phyloP scores from a whole-genome alignment of 2,888 invertebrate species.

The Cepaea hortensis region DNA sequence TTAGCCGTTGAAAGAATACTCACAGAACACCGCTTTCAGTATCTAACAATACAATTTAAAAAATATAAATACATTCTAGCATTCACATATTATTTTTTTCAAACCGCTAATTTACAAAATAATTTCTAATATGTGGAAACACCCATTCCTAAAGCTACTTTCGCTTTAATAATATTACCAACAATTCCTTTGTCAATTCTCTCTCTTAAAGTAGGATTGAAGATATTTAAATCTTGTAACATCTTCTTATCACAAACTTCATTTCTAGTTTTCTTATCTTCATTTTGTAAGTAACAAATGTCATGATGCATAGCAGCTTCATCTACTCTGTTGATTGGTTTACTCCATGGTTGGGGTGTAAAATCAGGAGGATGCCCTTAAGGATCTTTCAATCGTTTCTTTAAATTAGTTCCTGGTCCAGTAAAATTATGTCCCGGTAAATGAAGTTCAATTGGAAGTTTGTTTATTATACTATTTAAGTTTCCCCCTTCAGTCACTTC shows the following conservation, averaged over 20 bases:
- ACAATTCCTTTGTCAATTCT: constrained; percentile 5
- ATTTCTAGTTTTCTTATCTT: constrained; percentile 1
- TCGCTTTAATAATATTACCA: not conserved
- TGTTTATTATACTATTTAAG: no score
- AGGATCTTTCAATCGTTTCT: constrained; percentile 14
- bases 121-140: no score
- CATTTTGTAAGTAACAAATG: constrained; percentile 25
- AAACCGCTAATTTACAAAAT: no score
- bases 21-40: no score
- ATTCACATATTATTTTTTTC: no score
- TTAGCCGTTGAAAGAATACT: no score
- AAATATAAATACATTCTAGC: no score
- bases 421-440: constrained; percentile 28
- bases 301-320: constrained; percentile 31
- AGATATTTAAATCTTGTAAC: constrained; percentile 8
- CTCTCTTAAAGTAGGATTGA: not conserved
- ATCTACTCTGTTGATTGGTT: constrained; percentile 25
- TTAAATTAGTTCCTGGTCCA: constrained; percentile 18
- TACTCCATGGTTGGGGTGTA: constrained; percentile 23
- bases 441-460: constrained; percentile 42
- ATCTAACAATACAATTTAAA: no score
- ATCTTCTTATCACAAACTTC: constrained; percentile 1
- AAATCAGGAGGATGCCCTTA: constrained; percentile 9
- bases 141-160: not conserved
- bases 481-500: no score